Evolutionary conservation across 53 echinoderm and acorn worm species (phyloP), one percentile per base, ranked within the genome.

Genomic region (Mesocentrotus franciscanus): DNA sequence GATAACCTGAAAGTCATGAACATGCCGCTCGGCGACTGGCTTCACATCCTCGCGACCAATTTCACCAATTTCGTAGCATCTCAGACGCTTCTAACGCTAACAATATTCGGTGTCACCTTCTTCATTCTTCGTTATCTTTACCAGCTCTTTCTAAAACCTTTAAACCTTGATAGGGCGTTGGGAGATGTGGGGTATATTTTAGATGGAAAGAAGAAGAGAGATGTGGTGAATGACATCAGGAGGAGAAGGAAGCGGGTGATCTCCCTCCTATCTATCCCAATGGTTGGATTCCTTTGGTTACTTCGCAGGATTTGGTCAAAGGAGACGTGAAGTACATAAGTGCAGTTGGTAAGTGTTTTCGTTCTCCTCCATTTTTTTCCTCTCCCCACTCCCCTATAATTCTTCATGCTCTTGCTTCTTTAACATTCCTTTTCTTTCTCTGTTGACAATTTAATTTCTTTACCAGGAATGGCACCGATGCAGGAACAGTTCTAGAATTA

Each of bases 261-360:
- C 72, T 97, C 11, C 98, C 98, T 30, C 98, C 98, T 1, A 90
- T 97, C 59, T 97, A 96, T 71, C 98, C 98, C 4, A 97, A 97
- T 74, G 98, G 98, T 14, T 97, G 98, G 98, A 96, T 97, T 81
- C 94, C 93, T 3, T 89, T 97, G 16, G 58, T 97, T 10, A 90
- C 94, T 90, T 96, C 98, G 11, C 74, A 60, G 8, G 95, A 97
- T 18, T 85, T 97, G 56, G 96, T 96, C 59, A 96, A 90, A 64
- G 95, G 91, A 89, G 97, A 97, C 42, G 93, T 93, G 13, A 95
- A 96, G 66, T 97, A 96, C 92, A 92, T 95, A 20, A 95, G 95
- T 72, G 95, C 95, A 32, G 33, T 96, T 56, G 96, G 96, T 96
- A 71, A 95, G 96, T 64, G 49, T 30, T 70, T 35, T 68, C 91